Evolutionary conservation across 1,140 invertebrate species (phyloP).

Genomic region (Pentalonia nigronervosa): DNA sequence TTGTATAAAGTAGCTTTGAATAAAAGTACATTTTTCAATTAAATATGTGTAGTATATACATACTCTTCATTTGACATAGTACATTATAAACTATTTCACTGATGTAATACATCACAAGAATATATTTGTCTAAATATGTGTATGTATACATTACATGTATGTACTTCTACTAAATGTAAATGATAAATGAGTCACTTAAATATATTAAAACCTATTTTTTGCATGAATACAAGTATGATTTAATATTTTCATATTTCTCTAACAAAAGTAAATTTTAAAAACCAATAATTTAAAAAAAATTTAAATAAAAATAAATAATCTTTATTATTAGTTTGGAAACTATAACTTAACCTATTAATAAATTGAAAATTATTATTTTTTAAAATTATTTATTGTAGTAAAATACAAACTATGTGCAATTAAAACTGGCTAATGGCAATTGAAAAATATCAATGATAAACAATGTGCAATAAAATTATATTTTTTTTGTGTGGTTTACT

Average conservation of each 20-base stretch:
- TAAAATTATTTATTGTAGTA: neutral
- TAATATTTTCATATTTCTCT: neutral
- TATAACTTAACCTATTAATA: neutral
- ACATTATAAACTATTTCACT: neutral
- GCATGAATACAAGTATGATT: neutral
- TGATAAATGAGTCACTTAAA: neutral
- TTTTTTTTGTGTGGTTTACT: neutral
- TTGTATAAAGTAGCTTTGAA: neutral
- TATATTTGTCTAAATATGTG: neutral
- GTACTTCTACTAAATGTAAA: neutral
- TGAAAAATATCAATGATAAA: neutral
- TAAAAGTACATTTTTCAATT: neutral
- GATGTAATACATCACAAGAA: neutral
- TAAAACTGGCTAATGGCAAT: neutral
- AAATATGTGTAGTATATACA: neutral
- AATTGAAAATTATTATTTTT: conserved; percentile 15
- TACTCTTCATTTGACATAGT: neutral
- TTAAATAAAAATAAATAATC: neutral
- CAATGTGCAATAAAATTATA: conserved; percentile 21
- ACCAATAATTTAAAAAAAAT: neutral
- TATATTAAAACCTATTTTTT: neutral
- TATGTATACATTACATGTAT: neutral
- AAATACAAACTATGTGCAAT: neutral
- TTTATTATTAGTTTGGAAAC: neutral
- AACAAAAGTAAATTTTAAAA: neutral